Evolutionary conservation across 2,113 vertebrate genomes (phyloP), one percentile per base, ranked within the genome.

Genomic region (Triplophysa siluroides): DNA sequence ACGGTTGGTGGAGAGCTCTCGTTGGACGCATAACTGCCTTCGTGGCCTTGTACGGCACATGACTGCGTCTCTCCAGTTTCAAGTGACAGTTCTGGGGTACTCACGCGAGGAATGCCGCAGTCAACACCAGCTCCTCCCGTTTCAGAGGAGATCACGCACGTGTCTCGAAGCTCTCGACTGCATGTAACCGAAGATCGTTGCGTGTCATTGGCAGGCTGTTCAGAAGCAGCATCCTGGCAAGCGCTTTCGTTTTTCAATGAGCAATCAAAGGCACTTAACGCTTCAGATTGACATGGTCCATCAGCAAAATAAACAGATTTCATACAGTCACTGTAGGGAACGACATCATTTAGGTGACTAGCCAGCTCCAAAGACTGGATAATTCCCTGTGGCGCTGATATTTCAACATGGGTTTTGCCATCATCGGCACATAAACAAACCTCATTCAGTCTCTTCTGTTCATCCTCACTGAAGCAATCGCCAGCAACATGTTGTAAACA

Each of bases 21-120:
- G 24, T 56, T 13, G 3, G 54, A 14, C 8, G 12, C 66, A 65
- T 56, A 33, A 70, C 38, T 21, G 24, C 26, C 1, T 21, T 68
- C 41, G 2, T 14, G 60, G 16, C 67, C 67, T 76, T 72, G 71
- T 63, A 60, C 11, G 33, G 43, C 45, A 23, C 56, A 61, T 71
- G 67, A 60, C 43, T 41, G 71, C 47, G 8, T 12, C 38, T 74
- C 72, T 77, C 64, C 72, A n/a, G 78, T 72, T 82, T 79, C 62
- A 79, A 68, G 64, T 14, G 65, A 43, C 18, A 63, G 61, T 5
- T n/a, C 47, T 52, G 33, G 16, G 19, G 68, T 75, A 70, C 64
- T 58, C 56, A 52, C n/a, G 33, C 62, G 54, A 78, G 76, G 81
- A 78, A 71, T 62, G 54, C 70, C 19, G 45, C 29, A 56, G 50